Percentiles rank a stretch among this genome's conserved stretches.
These are phyloP conservation scores for Chloroclystis v-ata DNA, from an alignment of 2,888 invertebrate species.

Conservation along the genomic window DNA sequence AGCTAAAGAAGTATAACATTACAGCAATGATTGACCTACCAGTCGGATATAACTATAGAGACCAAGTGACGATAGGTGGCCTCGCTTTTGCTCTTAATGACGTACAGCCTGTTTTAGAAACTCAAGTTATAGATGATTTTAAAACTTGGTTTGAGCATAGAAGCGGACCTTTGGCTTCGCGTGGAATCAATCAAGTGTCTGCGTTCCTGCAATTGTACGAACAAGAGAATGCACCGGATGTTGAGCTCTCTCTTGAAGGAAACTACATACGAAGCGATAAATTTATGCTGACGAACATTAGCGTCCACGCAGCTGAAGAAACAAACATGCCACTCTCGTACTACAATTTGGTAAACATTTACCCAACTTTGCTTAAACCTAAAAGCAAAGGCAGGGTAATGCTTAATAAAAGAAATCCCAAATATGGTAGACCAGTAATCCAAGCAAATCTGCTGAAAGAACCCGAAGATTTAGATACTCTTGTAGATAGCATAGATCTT, in stretches of 20 bases:
- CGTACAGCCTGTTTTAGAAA: slow-evolving; percentile 51
- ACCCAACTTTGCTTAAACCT: slow-evolving; percentile 62
- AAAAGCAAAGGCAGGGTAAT: slow-evolving; percentile 68
- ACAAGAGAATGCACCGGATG: slow-evolving; percentile 63
- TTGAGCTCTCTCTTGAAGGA: slow-evolving; percentile 64
- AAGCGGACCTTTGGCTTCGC: slow-evolving; percentile 61
- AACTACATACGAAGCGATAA: slow-evolving; percentile 70
- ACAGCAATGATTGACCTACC: slow-evolving; percentile 55
- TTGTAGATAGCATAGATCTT: slow-evolving; percentile 69
- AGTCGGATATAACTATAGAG: slow-evolving; percentile 67
- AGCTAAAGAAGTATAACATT: slow-evolving; percentile 60
- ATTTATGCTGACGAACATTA: slow-evolving; percentile 67
- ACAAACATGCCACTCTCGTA: slow-evolving; percentile 61
- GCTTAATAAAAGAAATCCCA: slow-evolving; percentile 66
- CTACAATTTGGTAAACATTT: slow-evolving; percentile 66
- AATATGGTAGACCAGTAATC: slow-evolving; percentile 66
- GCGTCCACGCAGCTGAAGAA: slow-evolving; percentile 63
- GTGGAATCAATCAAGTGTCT: slow-evolving; percentile 68
- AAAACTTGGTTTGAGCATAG: slow-evolving; percentile 69
- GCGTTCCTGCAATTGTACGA: slow-evolving; percentile 69
- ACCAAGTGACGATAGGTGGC: slow-evolving; percentile 69
- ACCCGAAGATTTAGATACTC: slow-evolving; percentile 62
- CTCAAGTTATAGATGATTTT: slow-evolving; percentile 59
- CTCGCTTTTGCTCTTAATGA: slow-evolving; percentile 61
- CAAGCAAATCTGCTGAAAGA: slow-evolving; percentile 71